Base-by-base conservation (phyloP, 2,113 vertebrate genomes). In the Myotis davidii region DNA sequence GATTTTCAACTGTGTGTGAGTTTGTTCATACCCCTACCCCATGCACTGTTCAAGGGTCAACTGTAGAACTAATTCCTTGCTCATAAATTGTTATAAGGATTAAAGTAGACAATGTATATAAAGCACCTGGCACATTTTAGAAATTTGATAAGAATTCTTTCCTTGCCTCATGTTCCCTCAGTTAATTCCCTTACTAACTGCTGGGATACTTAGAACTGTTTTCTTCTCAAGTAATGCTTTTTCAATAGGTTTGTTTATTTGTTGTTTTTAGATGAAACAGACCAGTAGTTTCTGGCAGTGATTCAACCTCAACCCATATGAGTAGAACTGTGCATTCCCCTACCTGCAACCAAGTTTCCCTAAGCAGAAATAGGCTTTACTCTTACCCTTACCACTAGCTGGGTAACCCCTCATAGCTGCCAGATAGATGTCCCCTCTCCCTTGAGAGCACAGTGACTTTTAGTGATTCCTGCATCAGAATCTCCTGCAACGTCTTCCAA, bases 231-330 rank as follows among this genome's bases (percentile, higher is more conserved):
- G 81, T 20, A n/a, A 42, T 32, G 20, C 50, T 29, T 88, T 93
- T 83, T 70, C 32, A 64, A 32, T 23, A 61, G 14, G 34, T 42
- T 78, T 79, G 7, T 59, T 45, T n/a, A 76, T 84, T 85, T 91
- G 67, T 90, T 91, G 48, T 34, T 96, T 88, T 70, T 74, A 67
- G 48, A 21, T 92, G 42, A 82, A 96, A 88, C 14, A 45, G 72
- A 88, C 20, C n/a, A 45, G 27, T 6, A 82, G 29, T n/a, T 61
- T 85, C 95, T 17, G 48, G 48, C 50, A 87, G 10, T 56, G 70
- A 85, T 48, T 90, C 82, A 92, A 9, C 32, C 67, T 85, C 34
- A 32, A 23, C 32, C 39, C 25, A 64, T 6, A 6, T 25, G 69
- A 81, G 32, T 9, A 34, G 37, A 48, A 50, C 21, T 48, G 13